phyloP scores from a whole-genome alignment of 1,140 invertebrate species.

The Pseudomyrmex concolor region DNA sequence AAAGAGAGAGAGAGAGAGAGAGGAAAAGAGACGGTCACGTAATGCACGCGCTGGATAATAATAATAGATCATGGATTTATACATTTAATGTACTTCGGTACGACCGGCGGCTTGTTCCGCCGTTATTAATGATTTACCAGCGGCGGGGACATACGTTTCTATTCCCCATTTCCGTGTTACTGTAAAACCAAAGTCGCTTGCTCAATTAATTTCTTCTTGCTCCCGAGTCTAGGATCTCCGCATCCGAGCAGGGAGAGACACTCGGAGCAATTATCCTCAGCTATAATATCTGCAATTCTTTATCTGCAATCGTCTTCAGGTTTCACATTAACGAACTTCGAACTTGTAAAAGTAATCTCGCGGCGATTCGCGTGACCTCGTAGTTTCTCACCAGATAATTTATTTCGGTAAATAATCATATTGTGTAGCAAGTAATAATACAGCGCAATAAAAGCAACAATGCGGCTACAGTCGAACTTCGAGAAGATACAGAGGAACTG shows the following conservation, averaged over 20 bases:
- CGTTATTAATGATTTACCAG: conserved; percentile 58
- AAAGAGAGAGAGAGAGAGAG: no score
- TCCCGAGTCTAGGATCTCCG: background rate
- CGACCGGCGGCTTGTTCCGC: conserved; percentile 47
- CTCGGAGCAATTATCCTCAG: no score
- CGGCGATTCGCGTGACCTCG: no score
- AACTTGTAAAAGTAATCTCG: no score
- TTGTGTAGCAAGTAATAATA: no score
- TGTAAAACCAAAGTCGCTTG: conserved; percentile 69
- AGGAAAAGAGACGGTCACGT: background rate
- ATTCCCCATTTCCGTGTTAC: conserved; percentile 70
- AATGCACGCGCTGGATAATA: conserved; percentile 42
- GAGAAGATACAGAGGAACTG: conserved; percentile 34
- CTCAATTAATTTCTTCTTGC: conserved; percentile 52
- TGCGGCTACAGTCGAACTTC: background rate
- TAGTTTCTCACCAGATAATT: no score
- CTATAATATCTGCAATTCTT: no score
- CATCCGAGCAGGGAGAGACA: no score
- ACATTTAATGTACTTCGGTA: conserved; percentile 52
- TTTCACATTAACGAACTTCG: no score
- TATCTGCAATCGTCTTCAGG: no score
- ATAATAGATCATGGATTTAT: conserved; percentile 53
- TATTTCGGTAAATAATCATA: no score
- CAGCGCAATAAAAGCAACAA: no score
- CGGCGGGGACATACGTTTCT: conserved; percentile 54